Base-by-base conservation (phyloP, 2,888 invertebrate species). In the Gasteruption jaculator region DNA sequence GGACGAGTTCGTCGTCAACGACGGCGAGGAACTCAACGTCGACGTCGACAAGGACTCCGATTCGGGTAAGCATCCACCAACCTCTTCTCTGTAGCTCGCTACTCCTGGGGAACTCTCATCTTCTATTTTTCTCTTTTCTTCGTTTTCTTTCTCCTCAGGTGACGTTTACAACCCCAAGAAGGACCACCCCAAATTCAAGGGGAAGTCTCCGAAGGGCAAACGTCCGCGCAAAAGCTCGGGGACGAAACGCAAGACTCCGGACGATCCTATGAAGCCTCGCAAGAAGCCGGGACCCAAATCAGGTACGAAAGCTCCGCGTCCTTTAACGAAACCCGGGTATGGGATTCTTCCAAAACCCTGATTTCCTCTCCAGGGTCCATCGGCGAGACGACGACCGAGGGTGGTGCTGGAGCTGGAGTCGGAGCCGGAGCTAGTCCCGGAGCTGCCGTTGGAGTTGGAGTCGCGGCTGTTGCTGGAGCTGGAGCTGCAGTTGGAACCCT, bases 1-100 rank as follows among this genome's bases (percentile, higher is more conserved):
- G 58, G 76, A 70, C 46, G 76, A 77, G 53, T 76, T 74, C 63
- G 72, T 69, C 39, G 74, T 71, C 45, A 76, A 71, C 63, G 76
- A 63, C 56, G 76, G 69, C 12, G 71, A 70, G 7, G 72, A 72
- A 4, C 67, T 72, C 1, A 68, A 62, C 10, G 74, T 73, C 29
- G 73, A 71, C 31, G 66, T 61, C 3, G 73, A 73, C 24, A 72
- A 72, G 41, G 67, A 63, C 50, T 66, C 69, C 3, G 69, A 70
- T 49, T 70, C 69, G 26, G 70, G 69, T 67, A 63, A 53, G 18
- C 29, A 15, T 8, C 35, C 11, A 20, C 15, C n/a, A 7, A 32
- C 30, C 12, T 11, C 6, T 19, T 27, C 31, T 7, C 38, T 33
- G n/a, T 8, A 41, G 4, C 8, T 16, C 20, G 3, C 18, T 31